Base-by-base conservation (phyloP, 2,888 invertebrate species). In the Acanthosepion esculentum region DNA sequence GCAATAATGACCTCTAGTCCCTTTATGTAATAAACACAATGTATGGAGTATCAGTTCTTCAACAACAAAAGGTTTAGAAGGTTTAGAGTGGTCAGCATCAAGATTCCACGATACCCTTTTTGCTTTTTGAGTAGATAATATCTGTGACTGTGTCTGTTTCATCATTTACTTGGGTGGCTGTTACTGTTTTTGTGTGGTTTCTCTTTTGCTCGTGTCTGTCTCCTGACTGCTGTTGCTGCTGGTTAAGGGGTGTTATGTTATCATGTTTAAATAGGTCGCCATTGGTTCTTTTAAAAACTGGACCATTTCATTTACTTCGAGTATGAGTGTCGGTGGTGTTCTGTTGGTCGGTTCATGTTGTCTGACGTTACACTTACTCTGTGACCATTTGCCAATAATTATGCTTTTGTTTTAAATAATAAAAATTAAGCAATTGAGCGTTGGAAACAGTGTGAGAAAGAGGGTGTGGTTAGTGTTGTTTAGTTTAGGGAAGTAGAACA, bases 271-370 rank as follows among this genome's bases (percentile, higher is more conserved):
- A 78, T 78, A 78, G 78, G 78, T 78, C 78, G 78, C 78, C 78
- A 78, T 78, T 78, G n/a, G 78, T 78, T 78, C 78, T n/a, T n/a
- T n/a, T 78, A 78, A 78, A 78, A 78, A 78, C 78, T 78, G 78
- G 78, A 78, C 78, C n/a, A n/a, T n/a, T 5, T 78, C n/a, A n/a
- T n/a, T 5, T 78, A 33, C 78, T 78, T 18, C 8, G 78, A 78
- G 78, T 78, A 33, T 33, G 78, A 78, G n/a, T 78, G n/a, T n/a
- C 78, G 15, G n/a, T 15, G 78, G 15, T 15, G 78, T 6, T 78
- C 78, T 78, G 8, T 78, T 50, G 50, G 50, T 50, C 5, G 12
- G 29, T n/a, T 78, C 78, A 15, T 78, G 6, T 23, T 23, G 59
- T 20, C 59, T 78, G 78, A 78, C 26, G 23, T 78, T 78, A 78